Evolutionary conservation across 2,113 vertebrate species (phyloP), one percentile per base, ranked within the genome.

Genomic region (Hydrolagus affinis): DNA sequence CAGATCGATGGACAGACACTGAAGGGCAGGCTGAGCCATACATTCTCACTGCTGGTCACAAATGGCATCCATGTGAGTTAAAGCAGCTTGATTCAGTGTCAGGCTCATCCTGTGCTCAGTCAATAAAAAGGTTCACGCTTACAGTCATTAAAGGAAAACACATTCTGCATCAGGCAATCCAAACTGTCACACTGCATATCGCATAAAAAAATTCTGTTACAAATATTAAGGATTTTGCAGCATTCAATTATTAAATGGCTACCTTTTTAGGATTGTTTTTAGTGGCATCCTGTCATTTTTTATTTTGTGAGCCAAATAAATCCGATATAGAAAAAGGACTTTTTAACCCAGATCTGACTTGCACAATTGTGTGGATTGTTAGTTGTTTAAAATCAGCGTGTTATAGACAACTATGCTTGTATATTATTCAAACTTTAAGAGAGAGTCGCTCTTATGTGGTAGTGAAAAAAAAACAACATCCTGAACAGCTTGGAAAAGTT

Each of bases 1-100:
- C 96, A 98, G 96, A 98, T 96, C 96, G 96, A 97, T 94, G 92
- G 95, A 94, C 92, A 94, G 97, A 98, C 96, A 96, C 94, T 93
- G 92, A 93, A 90, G 95, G 93, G 91, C 94, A 91, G 89, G 90
- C 92, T 93, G 95, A 95, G 94, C 95, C 93, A 93, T 91, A 92
- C 89, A 80, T 93, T 95, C 94, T 94, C 94, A 93, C 91, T 64
- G 74, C 92, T 89, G 89, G 91, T 92, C 91, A 92, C 95, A 96
- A 97, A 98, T 96, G 96, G 94, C 91, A 96, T 96, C 97, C 97
- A 98, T 96, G 98, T 98, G 97, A 92, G 88, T 88, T 85, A 1
- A 89, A 90, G 78, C 60, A 59, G 87, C 88, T 89, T 91, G 90
- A 92, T 92, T 92, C 86, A 86, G 89, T 89, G 91, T 95, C 92